Conservation (phyloP, 1,140 invertebrate species). For the Charaxes varanes region DNA sequence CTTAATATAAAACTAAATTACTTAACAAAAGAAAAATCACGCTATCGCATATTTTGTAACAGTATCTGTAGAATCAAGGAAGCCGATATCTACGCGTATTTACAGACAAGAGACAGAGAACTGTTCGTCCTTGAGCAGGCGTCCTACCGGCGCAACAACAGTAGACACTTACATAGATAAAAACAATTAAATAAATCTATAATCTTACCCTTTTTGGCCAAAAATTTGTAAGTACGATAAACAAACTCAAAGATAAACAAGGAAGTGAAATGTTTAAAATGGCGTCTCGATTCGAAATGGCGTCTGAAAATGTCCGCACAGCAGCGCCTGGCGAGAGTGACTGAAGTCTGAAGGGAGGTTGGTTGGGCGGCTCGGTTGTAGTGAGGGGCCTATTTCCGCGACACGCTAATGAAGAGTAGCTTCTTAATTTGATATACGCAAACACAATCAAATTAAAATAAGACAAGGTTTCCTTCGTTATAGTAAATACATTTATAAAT, state of each 20-base stretch:
- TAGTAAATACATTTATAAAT: no score
- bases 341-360: conserved; percentile 42
- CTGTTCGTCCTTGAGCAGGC: conserved; percentile 34
- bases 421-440: background rate
- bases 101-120: conserved; percentile 24
- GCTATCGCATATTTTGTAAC: no score
- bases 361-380: conserved; percentile 30
- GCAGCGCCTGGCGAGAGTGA: conserved; percentile 36
- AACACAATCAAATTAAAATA: no score
- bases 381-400: conserved; percentile 17
- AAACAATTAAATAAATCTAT: background rate
- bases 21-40: no score
- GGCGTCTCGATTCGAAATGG: conserved; percentile 44
- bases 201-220: conserved; percentile 7
- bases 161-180: background rate
- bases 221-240: background rate
- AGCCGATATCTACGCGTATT: conserved; percentile 14
- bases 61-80: no score
- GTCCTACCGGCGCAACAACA: background rate
- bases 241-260: conserved; percentile 25
- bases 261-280: conserved; percentile 39
- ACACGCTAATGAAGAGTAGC: conserved; percentile 17
- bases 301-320: conserved; percentile 34
- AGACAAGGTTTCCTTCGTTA: no score
- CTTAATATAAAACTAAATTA: no score